Base-by-base conservation (phyloP, 2,113 vertebrate species). In the Polypterus senegalus region DNA sequence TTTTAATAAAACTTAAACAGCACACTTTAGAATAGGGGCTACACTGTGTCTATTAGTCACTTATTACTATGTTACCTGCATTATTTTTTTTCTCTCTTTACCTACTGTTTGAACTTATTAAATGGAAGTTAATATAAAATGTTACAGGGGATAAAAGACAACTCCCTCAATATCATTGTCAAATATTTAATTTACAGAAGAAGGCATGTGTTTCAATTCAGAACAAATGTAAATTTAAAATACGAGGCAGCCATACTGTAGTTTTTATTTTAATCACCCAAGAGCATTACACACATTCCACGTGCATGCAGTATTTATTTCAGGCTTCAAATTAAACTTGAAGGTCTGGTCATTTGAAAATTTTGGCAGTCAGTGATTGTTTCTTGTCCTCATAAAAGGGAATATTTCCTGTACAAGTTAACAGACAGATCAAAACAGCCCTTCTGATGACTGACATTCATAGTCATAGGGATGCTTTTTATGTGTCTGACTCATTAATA, bases 401-500 rank as follows among this genome's bases (percentile, higher is more conserved):
- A 95, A 94, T 93, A 91, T 92, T 91, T 91, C 88, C 88, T 91
- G 86, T 91, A 92, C 90, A 92, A 89, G 84, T 91, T 81, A 88
- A 89, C 89, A 87, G 92, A 90, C 83, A 83, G 86, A 92, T 95
- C 89, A 93, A 92, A 94, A 92, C 82, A 66, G 81, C 81, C 89
- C 92, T 91, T 91, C 86, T 89, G 88, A 90, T 91, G 91, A 93
- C 90, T 97, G 92, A 94, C 93, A 94, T 87, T 88, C 89, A 79
- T 88, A 84, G 88, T 93, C 88, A 87, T 88, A 86, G 76, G 77
- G 86, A 89, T 88, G 86, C 87, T 90, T 94, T 98, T 98, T 90
- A 97, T 94, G 89, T 97, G 90, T 91, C 89, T 79, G 87, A 89
- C 90, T 97, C 92, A 96, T 98, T 97, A 97, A 97, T 97, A 92